Conservation (phyloP, 1,140 invertebrate genomes). For the Akabosia matsudoensis region DNA sequence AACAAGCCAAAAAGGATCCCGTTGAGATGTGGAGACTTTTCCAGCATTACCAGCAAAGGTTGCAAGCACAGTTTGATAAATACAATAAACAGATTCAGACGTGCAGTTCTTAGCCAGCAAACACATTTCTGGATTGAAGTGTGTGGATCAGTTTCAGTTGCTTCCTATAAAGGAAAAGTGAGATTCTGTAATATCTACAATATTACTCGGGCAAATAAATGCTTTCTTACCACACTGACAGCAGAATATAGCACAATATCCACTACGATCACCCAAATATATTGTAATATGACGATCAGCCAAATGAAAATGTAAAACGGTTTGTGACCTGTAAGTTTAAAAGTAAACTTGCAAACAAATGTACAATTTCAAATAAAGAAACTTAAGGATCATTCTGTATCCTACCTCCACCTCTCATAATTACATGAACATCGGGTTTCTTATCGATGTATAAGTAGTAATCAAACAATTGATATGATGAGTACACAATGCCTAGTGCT, state of each 20-base stretch:
- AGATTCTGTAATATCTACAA: not conserved
- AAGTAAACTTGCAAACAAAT: no score
- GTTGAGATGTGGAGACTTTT: not conserved
- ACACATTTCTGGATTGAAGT: conserved; percentile 31
- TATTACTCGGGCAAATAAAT: not conserved
- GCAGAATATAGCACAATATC: conserved; percentile 17
- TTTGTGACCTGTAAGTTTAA: conserved; percentile 26
- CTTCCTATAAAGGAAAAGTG: conserved; percentile 24
- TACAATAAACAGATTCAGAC: conserved; percentile 15
- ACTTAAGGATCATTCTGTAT: not conserved
- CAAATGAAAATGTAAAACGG: conserved; percentile 33
- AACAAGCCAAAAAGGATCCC: conserved; percentile 17
- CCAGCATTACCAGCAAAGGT: not conserved
- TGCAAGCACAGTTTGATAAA: conserved; percentile 24
- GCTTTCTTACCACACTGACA: conserved; percentile 18
- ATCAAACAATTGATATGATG: conserved; percentile 1
- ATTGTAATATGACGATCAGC: conserved; percentile 8
- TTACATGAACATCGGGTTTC: not conserved
- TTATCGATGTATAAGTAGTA: not conserved
- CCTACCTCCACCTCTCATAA: not conserved
- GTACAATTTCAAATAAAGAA: not conserved
- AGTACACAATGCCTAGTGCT: not conserved
- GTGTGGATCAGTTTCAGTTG: conserved; percentile 31
- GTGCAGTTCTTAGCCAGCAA: conserved; percentile 29
- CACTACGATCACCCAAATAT: conserved; percentile 18